Evolutionary conservation across 92 coral and sea anemone species (phyloP), one percentile per base, ranked within the genome.

Genomic region (Pocillopora meandrina): DNA sequence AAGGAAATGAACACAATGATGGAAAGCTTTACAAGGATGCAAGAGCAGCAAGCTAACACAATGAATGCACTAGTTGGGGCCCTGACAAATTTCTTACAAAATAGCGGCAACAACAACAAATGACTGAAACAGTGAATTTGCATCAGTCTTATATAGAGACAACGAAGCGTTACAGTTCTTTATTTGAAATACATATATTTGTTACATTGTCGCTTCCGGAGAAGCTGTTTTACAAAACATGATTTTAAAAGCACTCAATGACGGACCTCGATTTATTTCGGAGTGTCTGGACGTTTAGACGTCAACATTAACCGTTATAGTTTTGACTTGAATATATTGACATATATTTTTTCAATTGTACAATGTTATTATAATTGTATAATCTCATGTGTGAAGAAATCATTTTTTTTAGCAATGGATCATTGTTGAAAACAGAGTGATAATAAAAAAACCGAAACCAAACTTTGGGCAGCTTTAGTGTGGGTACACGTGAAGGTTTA

Each of bases 21-120:
- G 80, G 76, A 83, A 31, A 85, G 21, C 21, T 84, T 78, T 65
- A 78, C 79, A 31, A 71, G 66, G 65, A 52, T 63, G 23, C 92
- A 88, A 72, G 82, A 89, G 68, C 68, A 88, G 23, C 85, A 83
- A 81, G 78, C 59, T 33, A 84, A 83, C 77, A 88, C 84, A 33
- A 88, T 83, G 88, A 83, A 83, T 68, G 64, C 81, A 56, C 74
- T 78, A 79, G 89, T 71, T n/a, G 89, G 88, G 72, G 89, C 79
- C 49, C 72, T 86, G 80, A 85, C 83, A 23, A 23, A 23, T 23
- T 23, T 23, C 26, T 23, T 23, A 23, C 26, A 23, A 23, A 23
- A 23, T 23, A 36, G 58, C 76, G 20, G 70, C 75, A 59, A 85
- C 71, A 62, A 17, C 60, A 65, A 75, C 13, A 36, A 78, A 55